phyloP scores from a whole-genome alignment of 2,113 vertebrate genomes.

The Salminus brasiliensis region DNA sequence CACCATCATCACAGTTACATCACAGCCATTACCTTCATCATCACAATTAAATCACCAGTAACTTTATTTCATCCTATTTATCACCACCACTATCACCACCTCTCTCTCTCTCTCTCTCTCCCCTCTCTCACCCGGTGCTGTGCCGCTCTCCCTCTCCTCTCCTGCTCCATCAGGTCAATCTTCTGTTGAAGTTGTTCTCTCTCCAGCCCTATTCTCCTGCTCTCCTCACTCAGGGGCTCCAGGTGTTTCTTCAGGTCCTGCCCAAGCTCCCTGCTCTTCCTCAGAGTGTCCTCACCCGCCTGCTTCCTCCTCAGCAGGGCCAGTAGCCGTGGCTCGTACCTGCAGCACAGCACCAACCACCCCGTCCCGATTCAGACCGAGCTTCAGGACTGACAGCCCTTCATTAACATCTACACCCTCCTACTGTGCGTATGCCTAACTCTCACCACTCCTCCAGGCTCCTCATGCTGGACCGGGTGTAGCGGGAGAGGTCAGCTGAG shows the following conservation, averaged over 20 bases:
- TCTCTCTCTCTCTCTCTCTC: background rate
- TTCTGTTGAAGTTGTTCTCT: constrained; percentile 81
- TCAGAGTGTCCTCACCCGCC: constrained; percentile 77
- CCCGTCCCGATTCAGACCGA: background rate
- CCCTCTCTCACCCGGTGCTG: constrained; percentile 80
- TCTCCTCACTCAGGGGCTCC: constrained; percentile 79
- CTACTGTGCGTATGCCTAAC: background rate
- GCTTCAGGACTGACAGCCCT: background rate
- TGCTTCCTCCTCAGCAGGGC: constrained; percentile 81
- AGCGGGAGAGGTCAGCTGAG: constrained; percentile 80
- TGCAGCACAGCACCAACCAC: background rate
- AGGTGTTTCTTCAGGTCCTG: constrained; percentile 76
- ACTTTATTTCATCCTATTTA: background rate
- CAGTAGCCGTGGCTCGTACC: constrained; percentile 84
- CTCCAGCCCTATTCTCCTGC: constrained; percentile 75
- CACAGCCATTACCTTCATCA: no score
- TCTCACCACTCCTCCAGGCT: constrained; percentile 78
- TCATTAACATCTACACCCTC: background rate
- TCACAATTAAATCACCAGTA: background rate
- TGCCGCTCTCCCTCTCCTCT: constrained; percentile 76
- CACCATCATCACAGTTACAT: background rate
- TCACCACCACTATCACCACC: background rate
- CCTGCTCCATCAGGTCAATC: constrained; percentile 78
- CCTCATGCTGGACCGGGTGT: constrained; percentile 78
- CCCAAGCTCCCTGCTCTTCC: constrained; percentile 77